Evolutionary conservation across 2,113 vertebrate genomes (phyloP), one percentile per base, ranked within the genome.

Genomic region (Pterophyllum scalare): DNA sequence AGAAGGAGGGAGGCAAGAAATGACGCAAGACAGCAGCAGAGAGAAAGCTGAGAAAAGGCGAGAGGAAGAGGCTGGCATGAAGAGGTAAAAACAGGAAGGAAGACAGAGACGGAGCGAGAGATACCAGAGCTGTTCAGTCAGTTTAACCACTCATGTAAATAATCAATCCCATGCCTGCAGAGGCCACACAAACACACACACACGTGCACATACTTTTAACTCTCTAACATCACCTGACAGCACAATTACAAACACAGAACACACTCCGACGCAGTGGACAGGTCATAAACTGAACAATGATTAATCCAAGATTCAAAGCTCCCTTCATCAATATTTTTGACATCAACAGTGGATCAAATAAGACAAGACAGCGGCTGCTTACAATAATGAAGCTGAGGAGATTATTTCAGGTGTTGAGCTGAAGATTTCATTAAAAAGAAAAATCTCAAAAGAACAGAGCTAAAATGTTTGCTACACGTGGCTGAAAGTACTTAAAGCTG

Each of bases 121-220:
- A 72, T 80, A 81, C 64, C 59, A 35, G 60, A 43, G 61, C 61
- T 90, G 77, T 83, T 85, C 64, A 60, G 87, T 80, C 79, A 90
- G 84, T 95, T 94, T 87, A 94, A 89, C 92, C 76, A 89, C 77
- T 78, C 67, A 59, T 88, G 91, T 94, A 93, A 95, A 94, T 93
- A 92, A 95, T 91, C 75, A 89, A 93, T 92, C 76, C 22, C 26
- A 35, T 75, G 67, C 75, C 84, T 74, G 57, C 76, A 84, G 22
- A 70, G 43, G 75, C n/a, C 33, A 61, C 58, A 52, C 46, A 54
- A 35, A 61, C 59, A 81, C 40, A 52, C 40, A 58, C 49, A 52
- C 46, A 82, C 19, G 62, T n/a, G 58, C 58, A 60, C 33, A 56
- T 46, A 72, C 59, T n/a, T 20, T 33, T 26, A 7, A 4, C 40